A percentile compares a stretch with the other conserved stretches of the same genome.
Evolutionary conservation across 2,888 invertebrate genomes (phyloP).

Genomic region (Heliconius sara): DNA sequence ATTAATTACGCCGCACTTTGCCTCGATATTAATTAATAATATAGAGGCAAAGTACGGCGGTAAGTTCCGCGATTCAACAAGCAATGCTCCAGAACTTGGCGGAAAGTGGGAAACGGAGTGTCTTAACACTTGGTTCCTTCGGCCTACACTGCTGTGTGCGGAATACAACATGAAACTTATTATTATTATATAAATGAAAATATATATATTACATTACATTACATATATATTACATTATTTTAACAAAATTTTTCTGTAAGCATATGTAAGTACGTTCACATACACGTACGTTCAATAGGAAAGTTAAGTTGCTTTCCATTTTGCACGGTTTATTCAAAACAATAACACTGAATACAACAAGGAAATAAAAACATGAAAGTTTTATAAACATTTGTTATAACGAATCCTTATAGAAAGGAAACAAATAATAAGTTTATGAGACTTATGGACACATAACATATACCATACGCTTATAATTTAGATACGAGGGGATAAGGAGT

Average conservation of each 20-base stretch:
- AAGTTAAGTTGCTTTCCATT: background rate
- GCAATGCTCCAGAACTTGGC: too few species aligned
- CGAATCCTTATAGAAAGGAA: background rate
- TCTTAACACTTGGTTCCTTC: too few species aligned
- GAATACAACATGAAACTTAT: too few species aligned
- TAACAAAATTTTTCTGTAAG: background rate
- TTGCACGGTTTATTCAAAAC: constrained; percentile 7
- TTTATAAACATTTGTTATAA: background rate
- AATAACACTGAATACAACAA: background rate
- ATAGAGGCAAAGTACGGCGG: too few species aligned
- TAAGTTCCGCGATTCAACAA: too few species aligned
- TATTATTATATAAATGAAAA: background rate
- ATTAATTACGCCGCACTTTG: too few species aligned
- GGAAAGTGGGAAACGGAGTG: too few species aligned
- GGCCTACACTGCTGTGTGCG: too few species aligned
- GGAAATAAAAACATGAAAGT: constrained; percentile 1
- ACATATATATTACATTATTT: too few species aligned
- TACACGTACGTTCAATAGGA: background rate
- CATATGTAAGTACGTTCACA: background rate
- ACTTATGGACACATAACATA: background rate
- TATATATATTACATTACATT: background rate
- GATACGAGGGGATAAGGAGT: background rate
- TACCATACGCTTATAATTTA: background rate
- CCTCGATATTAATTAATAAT: too few species aligned
- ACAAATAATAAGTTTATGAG: background rate